A percentile compares a stretch with the other conserved stretches of the same genome.
Evolutionary conservation across 2,888 invertebrate genomes (phyloP).

Genomic region (Drosophila aldrichi): DNA sequence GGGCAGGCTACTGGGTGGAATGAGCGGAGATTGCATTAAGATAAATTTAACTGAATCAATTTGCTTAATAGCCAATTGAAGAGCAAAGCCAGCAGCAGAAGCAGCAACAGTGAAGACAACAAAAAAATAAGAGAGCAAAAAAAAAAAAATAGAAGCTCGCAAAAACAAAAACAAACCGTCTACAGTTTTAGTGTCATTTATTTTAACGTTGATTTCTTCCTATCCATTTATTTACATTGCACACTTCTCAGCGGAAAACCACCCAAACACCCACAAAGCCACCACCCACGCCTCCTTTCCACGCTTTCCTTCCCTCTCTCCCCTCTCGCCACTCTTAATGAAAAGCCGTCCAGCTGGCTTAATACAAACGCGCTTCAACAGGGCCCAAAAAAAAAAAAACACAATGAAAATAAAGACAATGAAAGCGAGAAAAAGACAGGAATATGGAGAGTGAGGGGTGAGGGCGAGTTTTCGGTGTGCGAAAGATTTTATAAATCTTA

Average conservation of each 20-base stretch:
- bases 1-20: constrained; percentile 43
- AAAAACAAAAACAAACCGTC: constrained; percentile 50
- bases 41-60: constrained; percentile 85
- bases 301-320: background rate
- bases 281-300: background rate
- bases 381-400: constrained; percentile 40
- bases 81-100: constrained; percentile 73
- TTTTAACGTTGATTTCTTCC: constrained; percentile 82
- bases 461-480: background rate
- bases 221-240: constrained; percentile 82
- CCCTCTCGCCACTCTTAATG: constrained; percentile 52
- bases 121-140: constrained; percentile 5
- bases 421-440: background rate
- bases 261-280: constrained; percentile 1
- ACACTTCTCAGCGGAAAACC: constrained; percentile 64
- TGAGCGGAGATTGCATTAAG: constrained; percentile 83
- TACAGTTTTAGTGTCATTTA: constrained; percentile 83
- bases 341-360: constrained; percentile 76
- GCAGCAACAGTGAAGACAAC: constrained; percentile 33
- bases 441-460: background rate
- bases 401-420: constrained; percentile 10
- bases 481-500: constrained; percentile 71
- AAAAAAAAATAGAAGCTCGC: constrained; percentile 25
- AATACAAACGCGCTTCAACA: constrained; percentile 60
- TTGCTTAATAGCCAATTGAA: constrained; percentile 85